Evolutionary conservation across 1,140 invertebrate genomes (phyloP).

Genomic region (Platyscapa corneri): DNA sequence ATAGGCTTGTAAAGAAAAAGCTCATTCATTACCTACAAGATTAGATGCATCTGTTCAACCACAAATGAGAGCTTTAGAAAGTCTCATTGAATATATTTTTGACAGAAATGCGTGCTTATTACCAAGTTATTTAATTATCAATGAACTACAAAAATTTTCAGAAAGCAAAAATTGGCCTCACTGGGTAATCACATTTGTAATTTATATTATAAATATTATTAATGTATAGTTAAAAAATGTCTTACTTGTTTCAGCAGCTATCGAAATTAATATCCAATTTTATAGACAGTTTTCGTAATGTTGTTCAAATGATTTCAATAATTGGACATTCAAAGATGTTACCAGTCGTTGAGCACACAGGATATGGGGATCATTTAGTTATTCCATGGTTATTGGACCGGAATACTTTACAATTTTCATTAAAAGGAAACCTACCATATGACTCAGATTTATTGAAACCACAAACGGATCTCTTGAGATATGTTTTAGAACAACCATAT

Average conservation of each 20-base stretch:
- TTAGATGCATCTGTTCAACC: slow-evolving; percentile 86
- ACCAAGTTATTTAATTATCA: slow-evolving; percentile 95
- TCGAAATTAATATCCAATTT: slow-evolving; percentile 90
- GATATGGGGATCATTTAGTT: slow-evolving; percentile 89
- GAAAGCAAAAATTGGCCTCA: slow-evolving; percentile 90
- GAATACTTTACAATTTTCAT: slow-evolving; percentile 87
- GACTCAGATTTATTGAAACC: slow-evolving; percentile 91
- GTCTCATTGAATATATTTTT: slow-evolving; percentile 91
- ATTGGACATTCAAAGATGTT: slow-evolving; percentile 92
- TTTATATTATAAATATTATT: too few relatives aligned
- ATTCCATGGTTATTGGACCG: slow-evolving; percentile 95
- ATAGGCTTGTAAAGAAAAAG: slow-evolving; percentile 89
- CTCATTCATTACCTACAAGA: slow-evolving; percentile 83
- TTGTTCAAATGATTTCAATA: slow-evolving; percentile 96
- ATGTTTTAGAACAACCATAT: slow-evolving; percentile 96
- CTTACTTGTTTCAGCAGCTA: slow-evolving; percentile 79
- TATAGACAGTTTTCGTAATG: slow-evolving; percentile 92
- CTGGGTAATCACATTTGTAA: slow-evolving; percentile 80
- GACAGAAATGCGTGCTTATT: slow-evolving; percentile 93
- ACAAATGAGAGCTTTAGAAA: slow-evolving; percentile 86
- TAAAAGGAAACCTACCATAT: slow-evolving; percentile 95
- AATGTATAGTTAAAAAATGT: neutral
- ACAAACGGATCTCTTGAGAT: slow-evolving; percentile 89
- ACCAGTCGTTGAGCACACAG: slow-evolving; percentile 95
- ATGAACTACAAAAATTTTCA: slow-evolving; percentile 93